Conservation (phyloP, 2,797 vertebrate genomes). For the Chaetodon trifasciatus region DNA sequence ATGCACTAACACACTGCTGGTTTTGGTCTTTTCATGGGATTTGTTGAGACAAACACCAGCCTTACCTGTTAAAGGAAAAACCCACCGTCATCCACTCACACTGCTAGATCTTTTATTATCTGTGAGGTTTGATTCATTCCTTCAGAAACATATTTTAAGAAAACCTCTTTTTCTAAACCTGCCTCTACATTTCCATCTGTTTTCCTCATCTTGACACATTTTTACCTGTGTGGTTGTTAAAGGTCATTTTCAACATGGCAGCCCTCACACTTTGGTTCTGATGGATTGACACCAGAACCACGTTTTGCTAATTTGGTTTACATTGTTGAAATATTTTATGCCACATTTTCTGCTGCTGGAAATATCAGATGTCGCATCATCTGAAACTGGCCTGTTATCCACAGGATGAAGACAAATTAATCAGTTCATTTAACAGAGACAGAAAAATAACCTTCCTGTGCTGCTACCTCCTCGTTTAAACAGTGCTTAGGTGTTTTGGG, state of each 20-base stretch:
- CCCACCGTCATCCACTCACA: not conserved
- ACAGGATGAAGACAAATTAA: not conserved
- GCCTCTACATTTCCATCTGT: not conserved
- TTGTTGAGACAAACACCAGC: not conserved
- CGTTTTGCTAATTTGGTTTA: not conserved
- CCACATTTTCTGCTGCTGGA: not conserved
- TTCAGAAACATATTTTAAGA: not conserved
- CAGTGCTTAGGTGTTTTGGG: not conserved
- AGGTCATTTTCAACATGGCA: not conserved
- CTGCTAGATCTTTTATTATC: not conserved
- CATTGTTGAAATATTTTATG: not conserved
- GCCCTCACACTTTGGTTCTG: not conserved
- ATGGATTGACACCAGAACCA: not conserved
- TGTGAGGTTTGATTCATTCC: not conserved
- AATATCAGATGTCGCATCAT: not conserved
- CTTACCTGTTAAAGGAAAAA: not conserved
- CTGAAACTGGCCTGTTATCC: not conserved
- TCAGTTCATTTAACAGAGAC: not conserved
- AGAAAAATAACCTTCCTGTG: not conserved
- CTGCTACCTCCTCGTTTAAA: not conserved
- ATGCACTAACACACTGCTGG: not conserved
- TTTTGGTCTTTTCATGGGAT: constrained; percentile 18
- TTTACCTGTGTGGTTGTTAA: not conserved
- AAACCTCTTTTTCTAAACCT: no score
- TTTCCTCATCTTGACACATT: not conserved